Conservation (phyloP, 2,888 invertebrate genomes). For the Gisinianus flammeolus region DNA sequence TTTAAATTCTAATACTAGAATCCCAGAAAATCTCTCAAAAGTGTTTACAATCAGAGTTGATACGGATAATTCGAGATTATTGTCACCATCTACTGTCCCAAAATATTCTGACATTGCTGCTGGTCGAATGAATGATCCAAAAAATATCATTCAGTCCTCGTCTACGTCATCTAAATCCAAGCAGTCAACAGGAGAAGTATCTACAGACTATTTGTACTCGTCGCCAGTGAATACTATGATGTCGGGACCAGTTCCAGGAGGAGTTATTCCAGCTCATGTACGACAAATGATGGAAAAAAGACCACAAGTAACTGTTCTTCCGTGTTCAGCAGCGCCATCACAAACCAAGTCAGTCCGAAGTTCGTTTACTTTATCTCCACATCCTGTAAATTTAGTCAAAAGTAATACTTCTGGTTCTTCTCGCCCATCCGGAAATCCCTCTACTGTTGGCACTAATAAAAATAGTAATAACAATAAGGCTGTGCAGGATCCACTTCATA, state of each 20-base stretch:
- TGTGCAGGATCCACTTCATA: not conserved
- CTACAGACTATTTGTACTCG: not conserved
- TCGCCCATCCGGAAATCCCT: not conserved
- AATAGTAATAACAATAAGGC: not conserved
- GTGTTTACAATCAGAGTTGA: no score
- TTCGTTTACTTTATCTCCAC: not conserved
- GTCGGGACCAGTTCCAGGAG: no score
- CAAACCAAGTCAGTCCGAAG: not conserved
- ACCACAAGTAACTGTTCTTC: conserved; percentile 33
- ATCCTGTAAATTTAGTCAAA: conserved; percentile 9
- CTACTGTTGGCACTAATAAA: not conserved
- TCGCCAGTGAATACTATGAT: not conserved
- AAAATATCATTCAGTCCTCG: no score
- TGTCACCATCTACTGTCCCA: no score
- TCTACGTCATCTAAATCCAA: not conserved
- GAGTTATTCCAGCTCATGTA: conserved; percentile 35
- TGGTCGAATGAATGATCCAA: no score
- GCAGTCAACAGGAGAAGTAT: no score
- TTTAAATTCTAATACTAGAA: no score
- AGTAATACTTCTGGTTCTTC: not conserved
- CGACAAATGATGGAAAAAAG: conserved; percentile 34
- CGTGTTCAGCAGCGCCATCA: conserved; percentile 2
- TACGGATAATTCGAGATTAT: no score
- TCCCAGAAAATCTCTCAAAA: no score
- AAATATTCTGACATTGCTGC: no score